These are phyloP conservation scores for Drosophila orosa DNA, from an alignment of 1,140 invertebrate genomes.

Conservation along the genomic window DNA sequence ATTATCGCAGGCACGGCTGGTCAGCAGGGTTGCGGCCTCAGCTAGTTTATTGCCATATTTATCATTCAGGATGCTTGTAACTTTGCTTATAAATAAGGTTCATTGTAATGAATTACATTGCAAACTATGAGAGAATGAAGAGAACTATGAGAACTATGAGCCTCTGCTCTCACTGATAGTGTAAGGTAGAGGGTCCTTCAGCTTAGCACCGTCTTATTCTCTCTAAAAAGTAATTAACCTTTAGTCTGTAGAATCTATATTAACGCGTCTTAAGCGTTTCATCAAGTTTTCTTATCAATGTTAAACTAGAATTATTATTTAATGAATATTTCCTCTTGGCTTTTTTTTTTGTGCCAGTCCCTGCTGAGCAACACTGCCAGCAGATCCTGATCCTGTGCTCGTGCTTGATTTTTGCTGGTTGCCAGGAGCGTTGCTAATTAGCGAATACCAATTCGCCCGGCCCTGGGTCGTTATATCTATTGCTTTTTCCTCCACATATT, in stretches of 20 bases:
- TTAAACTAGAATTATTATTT: too few relatives aligned
- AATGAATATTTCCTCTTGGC: too few relatives aligned
- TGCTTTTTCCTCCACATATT: constrained; percentile 48
- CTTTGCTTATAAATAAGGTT: neutral
- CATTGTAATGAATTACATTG: neutral
- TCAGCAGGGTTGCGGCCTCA: constrained; percentile 7
- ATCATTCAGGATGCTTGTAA: neutral
- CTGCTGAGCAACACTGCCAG: neutral
- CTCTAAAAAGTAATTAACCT: neutral
- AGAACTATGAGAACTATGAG: too few relatives aligned
- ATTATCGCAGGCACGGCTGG: constrained; percentile 48
- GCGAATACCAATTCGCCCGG: constrained; percentile 39
- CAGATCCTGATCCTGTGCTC: constrained; percentile 13
- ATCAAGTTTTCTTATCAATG: neutral
- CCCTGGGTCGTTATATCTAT: constrained; percentile 61
- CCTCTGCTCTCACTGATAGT: too few relatives aligned
- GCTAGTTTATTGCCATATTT: neutral
- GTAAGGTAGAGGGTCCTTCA: too few relatives aligned
- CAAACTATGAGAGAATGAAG: too few relatives aligned
- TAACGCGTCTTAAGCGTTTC: too few relatives aligned
- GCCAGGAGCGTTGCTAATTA: constrained; percentile 77
- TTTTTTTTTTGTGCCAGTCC: neutral
- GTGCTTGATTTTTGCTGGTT: constrained; percentile 39
- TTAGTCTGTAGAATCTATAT: too few relatives aligned
- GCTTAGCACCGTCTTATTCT: too few relatives aligned